Base-by-base conservation (phyloP, 1,140 invertebrate genomes). In the Chironomus tepperi region DNA sequence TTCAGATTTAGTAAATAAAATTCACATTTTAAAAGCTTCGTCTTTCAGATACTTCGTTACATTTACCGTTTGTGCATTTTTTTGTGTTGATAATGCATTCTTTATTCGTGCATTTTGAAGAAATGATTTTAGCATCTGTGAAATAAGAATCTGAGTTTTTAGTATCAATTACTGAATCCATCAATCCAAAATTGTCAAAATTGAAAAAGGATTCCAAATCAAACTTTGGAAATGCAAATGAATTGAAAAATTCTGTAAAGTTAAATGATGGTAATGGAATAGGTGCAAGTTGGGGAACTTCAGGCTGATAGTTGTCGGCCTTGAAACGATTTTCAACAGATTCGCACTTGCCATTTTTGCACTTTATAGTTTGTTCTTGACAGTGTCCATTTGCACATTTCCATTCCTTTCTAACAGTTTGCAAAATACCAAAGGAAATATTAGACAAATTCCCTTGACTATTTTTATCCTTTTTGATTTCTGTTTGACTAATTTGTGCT, bases 281-380 rank as follows among this genome's bases (percentile, higher is more conserved):
- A 1, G 47, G 47, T n/a, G 12, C 47, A 15, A 57, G 12, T 57
- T 57, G 12, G 1, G 47, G 47, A n/a, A 57, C 12, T 12, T 57
- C 47, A n/a, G 47, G 47, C n/a, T 57, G 47, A 15, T 57, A 70
- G 18, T 70, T 70, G 9, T 70, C 65, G 16, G 65, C 65, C 65
- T 70, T 70, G 65, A 70, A 70, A 70, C 16, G 9, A 18, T 70
- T 70, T 7, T 70, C 18, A 19, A 19, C 65, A 18, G 16, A 19
- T 18, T 70, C 19, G 10, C 65, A 70, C 9, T 9, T 21, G n/a
- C 65, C 65, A 70, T 70, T 70, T 70, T 18, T 70, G 7, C 65
- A 70, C 19, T 70, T 70, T 19, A 18, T 70, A 18, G 18, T 70
- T 7, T 18, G 16, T 19, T 70, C 65, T 70, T 19, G 3, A 10